Evolutionary conservation across 2,113 vertebrate genomes (phyloP), one percentile per base, ranked within the genome.

Genomic region (Leptobrachium ailaonicum): DNA sequence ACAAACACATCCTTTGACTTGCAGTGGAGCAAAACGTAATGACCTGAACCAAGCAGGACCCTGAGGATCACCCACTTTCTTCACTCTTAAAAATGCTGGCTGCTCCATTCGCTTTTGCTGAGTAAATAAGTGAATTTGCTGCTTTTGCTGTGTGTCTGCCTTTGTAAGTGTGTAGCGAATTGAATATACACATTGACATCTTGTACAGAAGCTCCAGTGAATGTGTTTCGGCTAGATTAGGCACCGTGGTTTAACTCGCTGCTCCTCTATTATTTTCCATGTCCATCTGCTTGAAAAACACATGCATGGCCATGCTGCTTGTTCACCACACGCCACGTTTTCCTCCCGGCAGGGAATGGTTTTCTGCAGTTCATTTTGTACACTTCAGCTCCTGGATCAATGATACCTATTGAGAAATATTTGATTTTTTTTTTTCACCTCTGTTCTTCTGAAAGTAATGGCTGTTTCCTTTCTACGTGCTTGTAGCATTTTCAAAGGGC

Each of bases 401-500:
- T 78, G 76, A 71, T 71, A 5, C 76, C 67, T 66, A 71, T 78
- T 78, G 76, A 78, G 76, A 78, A 71, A 78, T 78, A 66, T 78
- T 78, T 78, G 76, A 78, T 78, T 78, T 80, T 80, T 80, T 71
- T 78, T 78, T 80, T 80, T 74, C 71, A 80, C 71, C 63, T 74
- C 50, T 47, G n/a, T 80, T 50, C 69, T 66, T 67, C 63, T 74
- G 41, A 80, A 74, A 74, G 54, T 68, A 80, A 80, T 73, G 73
- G 63, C 50, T 80, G 45, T 67, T 74, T 72, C 41, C 50, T 80
- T 73, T 67, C 41, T 73, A 6, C 9, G 20, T 50, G 68, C 76
- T 78, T 78, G 41, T 78, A 56, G 68, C 71, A 62, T 58, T 74
- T 80, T 74, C 50, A 73, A 73, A 80, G 78, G 78, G 41, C 47